A percentile compares a stretch with the other conserved stretches of the same genome.
Conservation (phyloP, 2,888 invertebrate species). For the Leptinotarsa rubiginosa region DNA sequence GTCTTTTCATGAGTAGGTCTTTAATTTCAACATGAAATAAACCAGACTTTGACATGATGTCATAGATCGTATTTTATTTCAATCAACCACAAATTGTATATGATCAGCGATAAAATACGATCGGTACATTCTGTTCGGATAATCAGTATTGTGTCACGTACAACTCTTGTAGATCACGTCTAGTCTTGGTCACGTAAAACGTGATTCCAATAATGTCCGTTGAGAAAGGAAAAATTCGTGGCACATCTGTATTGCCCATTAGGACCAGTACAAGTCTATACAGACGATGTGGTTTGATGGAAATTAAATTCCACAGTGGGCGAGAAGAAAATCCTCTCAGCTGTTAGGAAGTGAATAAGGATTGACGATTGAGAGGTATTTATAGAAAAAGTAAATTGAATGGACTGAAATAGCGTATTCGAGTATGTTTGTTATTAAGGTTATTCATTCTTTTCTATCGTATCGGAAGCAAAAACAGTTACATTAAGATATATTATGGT, state of each 20-base stretch:
- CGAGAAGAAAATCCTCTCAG: background rate
- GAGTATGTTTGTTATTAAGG: too few relatives aligned
- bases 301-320: slow-evolving; percentile 6
- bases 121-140: too few relatives aligned
- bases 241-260: slow-evolving; percentile 14
- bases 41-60: too few relatives aligned
- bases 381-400: background rate
- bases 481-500: too few relatives aligned
- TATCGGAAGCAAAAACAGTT: too few relatives aligned
- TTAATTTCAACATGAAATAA: too few relatives aligned
- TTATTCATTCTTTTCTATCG: too few relatives aligned
- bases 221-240: slow-evolving; percentile 20
- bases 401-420: too few relatives aligned
- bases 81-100: too few relatives aligned
- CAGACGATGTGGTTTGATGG: slow-evolving; percentile 10
- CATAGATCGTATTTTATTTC: too few relatives aligned
- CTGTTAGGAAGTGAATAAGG: background rate
- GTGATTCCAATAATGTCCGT: slow-evolving; percentile 21
- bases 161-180: slow-evolving; percentile 14
- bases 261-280: background rate
- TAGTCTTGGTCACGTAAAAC: slow-evolving; percentile 19
- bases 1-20: too few relatives aligned
- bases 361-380: background rate
- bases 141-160: background rate
- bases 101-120: too few relatives aligned